phyloP scores from a whole-genome alignment of 2,888 invertebrate genomes.

The Tinea pellionella region DNA sequence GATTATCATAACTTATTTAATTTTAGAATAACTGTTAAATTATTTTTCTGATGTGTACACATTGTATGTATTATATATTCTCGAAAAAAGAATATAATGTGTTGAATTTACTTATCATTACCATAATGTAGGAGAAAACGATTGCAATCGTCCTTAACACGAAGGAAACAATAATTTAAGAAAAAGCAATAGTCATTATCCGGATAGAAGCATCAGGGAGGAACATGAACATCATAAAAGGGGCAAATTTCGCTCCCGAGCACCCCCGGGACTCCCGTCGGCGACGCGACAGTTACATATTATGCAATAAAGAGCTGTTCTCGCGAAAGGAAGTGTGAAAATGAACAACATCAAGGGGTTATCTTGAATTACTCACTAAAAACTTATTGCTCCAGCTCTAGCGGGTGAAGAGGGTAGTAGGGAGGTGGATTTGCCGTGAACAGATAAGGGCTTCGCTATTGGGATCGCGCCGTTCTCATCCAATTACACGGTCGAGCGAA shows the following conservation, averaged over 20 bases:
- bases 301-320: conserved; percentile 70
- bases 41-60: too few relatives aligned
- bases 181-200: conserved; percentile 68
- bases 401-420: conserved; percentile 32
- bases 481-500: conserved; percentile 69
- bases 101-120: too few relatives aligned
- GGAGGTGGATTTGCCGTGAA: conserved; percentile 61
- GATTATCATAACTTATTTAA: too few relatives aligned
- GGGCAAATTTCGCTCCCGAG: conserved; percentile 53
- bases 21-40: too few relatives aligned
- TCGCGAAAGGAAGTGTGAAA: conserved; percentile 71
- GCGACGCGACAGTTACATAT: conserved; percentile 66
- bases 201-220: conserved; percentile 60
- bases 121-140: background rate
- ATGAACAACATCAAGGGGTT: conserved; percentile 70
- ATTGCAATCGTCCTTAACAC: background rate
- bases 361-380: conserved; percentile 71
- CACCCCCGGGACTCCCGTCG: conserved; percentile 61
- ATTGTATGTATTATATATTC: too few relatives aligned
- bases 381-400: conserved; percentile 58
- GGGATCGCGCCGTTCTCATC: conserved; percentile 69
- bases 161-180: conserved; percentile 53
- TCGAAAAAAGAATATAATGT: too few relatives aligned
- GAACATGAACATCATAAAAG: conserved; percentile 67
- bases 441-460: conserved; percentile 68